Evolutionary conservation across 2,888 invertebrate genomes (phyloP), one percentile per base, ranked within the genome.

Genomic region (Nephrotoma flavescens): DNA sequence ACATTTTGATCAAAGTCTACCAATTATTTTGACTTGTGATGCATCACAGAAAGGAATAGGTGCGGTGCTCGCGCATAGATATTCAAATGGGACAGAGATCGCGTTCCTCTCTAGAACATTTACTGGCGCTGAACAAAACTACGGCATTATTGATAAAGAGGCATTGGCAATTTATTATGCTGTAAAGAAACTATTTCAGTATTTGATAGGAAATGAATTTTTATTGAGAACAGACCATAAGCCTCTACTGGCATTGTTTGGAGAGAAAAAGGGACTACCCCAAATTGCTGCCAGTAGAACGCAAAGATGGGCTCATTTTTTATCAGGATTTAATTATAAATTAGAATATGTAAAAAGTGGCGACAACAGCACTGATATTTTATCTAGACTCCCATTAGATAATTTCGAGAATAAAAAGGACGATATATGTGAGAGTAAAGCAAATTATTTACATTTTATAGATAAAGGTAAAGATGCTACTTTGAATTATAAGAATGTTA

Each of bases 241-340:
- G 83, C 90, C 92, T 3, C 88, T 92, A 12, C 87, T 87, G 4
- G 88, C 88, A 19, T 89, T 92, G 52, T 89, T 91, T 83, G 88
- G 88, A 0, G 71, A 87, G 19, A 6, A 88, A 88, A 88, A 86
- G 86, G 88, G 87, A 42, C 89, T 87, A 88, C 90, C 88, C 44
- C n/a, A 71, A 6, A 44, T 19, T 19, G 19, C 19, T 19, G 19
- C 19, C 19, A 19, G 19, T 19, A 19, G 19, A 19, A 19, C 1
- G 88, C 90, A 89, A 88, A 87, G 89, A 84, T 91, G 89, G 89
- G 90, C 90, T 19, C 19, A 19, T 19, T 19, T 19, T 19, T 19
- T 19, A 19, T 19, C 19, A 19, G 0, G 19, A 19, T 19, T 19
- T 19, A 19, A 19, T 19, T 19, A 19, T 19, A 19, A 19, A 6